Evolutionary conservation across 2,888 invertebrate genomes (phyloP), one percentile per base, ranked within the genome.

Genomic region (Coelopa pilipes): DNA sequence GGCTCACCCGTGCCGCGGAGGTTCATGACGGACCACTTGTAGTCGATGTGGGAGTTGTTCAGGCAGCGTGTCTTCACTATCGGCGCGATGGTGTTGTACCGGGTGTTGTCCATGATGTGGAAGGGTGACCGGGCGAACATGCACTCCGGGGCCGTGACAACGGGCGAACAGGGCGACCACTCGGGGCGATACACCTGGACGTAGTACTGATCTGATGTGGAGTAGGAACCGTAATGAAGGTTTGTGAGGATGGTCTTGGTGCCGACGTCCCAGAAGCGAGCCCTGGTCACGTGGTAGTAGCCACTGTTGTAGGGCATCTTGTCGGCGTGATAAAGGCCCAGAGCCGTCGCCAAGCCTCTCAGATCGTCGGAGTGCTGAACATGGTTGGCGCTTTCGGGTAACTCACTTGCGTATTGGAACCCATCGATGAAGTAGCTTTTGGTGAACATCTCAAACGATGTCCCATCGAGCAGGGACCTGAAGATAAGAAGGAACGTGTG

Each of bases 1-100:
- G 24, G 7, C 34, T 24, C 71, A 74, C 76, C 75, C 0, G 75
- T 74, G 1, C 78, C 78, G 1, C 78, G 67, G 19, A 75, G 77
- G 69, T 80, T 79, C 21, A 72, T 77, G 1, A 80, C 73, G 57
- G 72, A 75, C 82, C 82, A 82, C 1, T 63, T 62, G n/a, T 75
- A 76, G 1, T 11, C 9, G 0, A 78, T 15, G 10, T 17, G n/a
- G 0, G 81, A 80, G 15, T 73, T 5, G 0, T 55, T 2, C 1
- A 55, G 55, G 53, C 82, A 82, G 17, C 75, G 74, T 15, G 76
- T 74, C 11, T 74, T 73, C 15, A 81, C 53, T 11, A 78, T 68
- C 7, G 78, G 75, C 71, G 79, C 78, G 72, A 81, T 74, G 24
- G 76, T 76, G 57, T 79, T 79, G 45, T 77, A 82, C 4, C 59